These are phyloP conservation scores for Epinephelus awoara DNA, from an alignment of 2,797 vertebrate species.

Conservation along the genomic window DNA sequence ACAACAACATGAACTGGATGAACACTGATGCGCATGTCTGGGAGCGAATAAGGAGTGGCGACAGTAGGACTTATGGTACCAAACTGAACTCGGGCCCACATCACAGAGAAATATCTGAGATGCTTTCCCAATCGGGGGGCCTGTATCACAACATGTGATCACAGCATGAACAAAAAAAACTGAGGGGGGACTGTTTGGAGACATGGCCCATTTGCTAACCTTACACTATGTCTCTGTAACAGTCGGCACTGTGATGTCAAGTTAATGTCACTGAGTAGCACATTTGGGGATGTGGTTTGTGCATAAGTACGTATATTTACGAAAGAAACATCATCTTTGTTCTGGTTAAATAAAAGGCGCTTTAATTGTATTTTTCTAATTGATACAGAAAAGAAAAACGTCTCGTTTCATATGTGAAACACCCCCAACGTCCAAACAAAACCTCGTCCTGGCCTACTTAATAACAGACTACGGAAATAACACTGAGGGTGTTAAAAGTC, in stretches of 20 bases:
- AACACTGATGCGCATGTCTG: slow-evolving; percentile 8
- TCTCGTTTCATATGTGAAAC: no score
- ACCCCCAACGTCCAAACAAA: no score
- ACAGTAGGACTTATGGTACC: neutral
- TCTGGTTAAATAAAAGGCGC: neutral
- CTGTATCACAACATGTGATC: neutral
- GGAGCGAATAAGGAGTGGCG: slow-evolving; percentile 29
- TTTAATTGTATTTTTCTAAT: no score
- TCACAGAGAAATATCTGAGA: slow-evolving; percentile 36
- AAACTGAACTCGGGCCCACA: slow-evolving; percentile 14
- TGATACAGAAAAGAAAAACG: no score
- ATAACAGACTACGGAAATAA: neutral
- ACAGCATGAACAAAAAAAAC: neutral
- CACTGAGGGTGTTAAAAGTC: neutral
- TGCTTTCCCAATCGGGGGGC: slow-evolving; percentile 19
- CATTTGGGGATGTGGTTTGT: neutral
- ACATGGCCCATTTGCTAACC: neutral
- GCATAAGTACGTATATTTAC: neutral
- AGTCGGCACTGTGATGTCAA: neutral
- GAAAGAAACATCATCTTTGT: neutral
- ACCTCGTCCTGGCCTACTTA: neutral
- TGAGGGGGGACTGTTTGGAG: neutral
- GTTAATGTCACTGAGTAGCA: neutral
- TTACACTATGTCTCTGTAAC: neutral
- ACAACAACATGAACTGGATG: slow-evolving; percentile 42